These are phyloP conservation scores for Sapajus apella DNA, from an alignment of 2,113 vertebrate species.

Conservation along the genomic window DNA sequence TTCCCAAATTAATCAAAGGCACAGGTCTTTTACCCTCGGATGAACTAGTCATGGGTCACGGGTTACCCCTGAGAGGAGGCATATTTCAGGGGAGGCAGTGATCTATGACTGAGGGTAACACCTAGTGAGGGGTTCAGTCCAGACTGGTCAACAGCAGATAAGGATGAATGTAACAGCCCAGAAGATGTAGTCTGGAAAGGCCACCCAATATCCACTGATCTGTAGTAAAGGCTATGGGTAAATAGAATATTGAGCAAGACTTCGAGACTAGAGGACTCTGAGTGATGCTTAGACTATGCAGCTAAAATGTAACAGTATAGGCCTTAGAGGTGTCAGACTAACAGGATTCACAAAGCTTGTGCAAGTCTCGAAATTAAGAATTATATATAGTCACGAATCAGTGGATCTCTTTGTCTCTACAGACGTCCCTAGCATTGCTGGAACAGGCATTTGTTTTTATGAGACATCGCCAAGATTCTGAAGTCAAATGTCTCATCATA, in stretches of 20 bases:
- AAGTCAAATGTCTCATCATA: neutral
- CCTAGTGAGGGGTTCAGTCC: neutral
- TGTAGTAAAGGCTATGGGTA: neutral
- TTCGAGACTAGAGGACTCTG: neutral
- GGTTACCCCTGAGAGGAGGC: neutral
- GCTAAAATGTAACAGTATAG: neutral
- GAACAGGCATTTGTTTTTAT: neutral
- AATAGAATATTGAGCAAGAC: neutral
- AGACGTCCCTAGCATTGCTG: neutral
- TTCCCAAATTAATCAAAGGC: neutral
- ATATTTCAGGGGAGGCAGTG: neutral
- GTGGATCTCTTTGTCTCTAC: neutral
- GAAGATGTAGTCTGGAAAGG: too few species aligned
- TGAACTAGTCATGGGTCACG: neutral
- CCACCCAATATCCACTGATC: neutral
- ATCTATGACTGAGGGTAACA: too few species aligned
- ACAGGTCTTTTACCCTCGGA: accelerated
- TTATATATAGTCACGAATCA: neutral
- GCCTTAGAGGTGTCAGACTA: neutral
- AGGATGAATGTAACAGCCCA: accelerated
- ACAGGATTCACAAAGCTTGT: neutral
- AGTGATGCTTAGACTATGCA: neutral
- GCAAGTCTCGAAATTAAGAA: neutral
- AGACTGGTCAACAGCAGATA: neutral
- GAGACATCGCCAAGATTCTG: neutral